phyloP scores from a whole-genome alignment of 1,140 invertebrate genomes.

The Chironomus tepperi region DNA sequence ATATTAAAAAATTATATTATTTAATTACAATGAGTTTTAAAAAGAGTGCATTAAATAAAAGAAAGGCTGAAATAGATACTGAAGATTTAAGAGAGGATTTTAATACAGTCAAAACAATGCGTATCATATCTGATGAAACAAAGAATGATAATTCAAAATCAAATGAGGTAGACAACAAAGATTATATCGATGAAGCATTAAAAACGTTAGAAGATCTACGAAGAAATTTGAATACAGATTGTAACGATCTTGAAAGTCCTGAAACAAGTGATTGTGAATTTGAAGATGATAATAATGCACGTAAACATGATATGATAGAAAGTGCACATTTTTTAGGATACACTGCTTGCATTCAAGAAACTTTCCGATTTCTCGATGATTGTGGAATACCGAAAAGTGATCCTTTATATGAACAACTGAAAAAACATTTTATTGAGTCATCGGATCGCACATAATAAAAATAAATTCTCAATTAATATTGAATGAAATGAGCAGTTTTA shows the following conservation, averaged over 20 bases:
- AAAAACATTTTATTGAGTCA: not conserved
- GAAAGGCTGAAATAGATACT: no score
- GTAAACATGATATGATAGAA: not conserved
- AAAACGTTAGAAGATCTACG: not conserved
- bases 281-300: not conserved
- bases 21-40: no score
- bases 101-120: no score
- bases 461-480: no score
- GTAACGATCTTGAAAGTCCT: not conserved
- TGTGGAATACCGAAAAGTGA: not conserved
- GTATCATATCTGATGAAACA: no score
- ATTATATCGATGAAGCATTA: not conserved
- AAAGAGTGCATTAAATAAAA: no score
- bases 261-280: conserved; percentile 3
- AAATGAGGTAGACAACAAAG: no score
- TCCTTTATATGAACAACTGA: not conserved
- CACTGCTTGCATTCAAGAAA: not conserved
- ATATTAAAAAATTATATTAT: no score
- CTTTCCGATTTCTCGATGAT: not conserved
- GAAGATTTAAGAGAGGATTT: no score
- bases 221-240: not conserved
- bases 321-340: not conserved
- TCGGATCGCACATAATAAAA: not conserved
- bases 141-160: no score
- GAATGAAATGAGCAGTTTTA: no score